A percentile compares a stretch with the other conserved stretches of the same genome.
These are phyloP conservation scores for Microplitis demolitor DNA, from an alignment of 1,140 invertebrate species.

Conservation along the genomic window DNA sequence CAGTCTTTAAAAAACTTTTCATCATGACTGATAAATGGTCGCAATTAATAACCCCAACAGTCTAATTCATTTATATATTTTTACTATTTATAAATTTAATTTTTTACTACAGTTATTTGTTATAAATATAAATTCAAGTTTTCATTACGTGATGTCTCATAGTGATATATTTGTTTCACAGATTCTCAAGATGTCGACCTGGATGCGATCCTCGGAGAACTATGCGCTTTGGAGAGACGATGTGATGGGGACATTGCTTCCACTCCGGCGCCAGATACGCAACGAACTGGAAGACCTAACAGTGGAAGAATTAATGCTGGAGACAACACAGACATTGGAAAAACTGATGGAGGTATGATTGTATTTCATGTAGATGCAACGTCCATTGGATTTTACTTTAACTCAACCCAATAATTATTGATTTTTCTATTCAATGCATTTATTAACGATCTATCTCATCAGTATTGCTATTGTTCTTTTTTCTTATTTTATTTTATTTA, in stretches of 20 bases:
- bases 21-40: constrained; percentile 10
- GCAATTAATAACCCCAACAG: neutral
- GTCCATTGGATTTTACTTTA: neutral
- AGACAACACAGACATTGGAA: constrained; percentile 52
- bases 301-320: constrained; percentile 49
- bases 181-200: constrained; percentile 95
- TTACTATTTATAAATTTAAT: neutral
- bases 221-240: constrained; percentile 86
- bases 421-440: neutral
- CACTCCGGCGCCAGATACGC: constrained; percentile 57
- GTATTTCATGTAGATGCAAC: neutral
- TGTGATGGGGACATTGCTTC: constrained; percentile 71
- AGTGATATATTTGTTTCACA: constrained; percentile 50
- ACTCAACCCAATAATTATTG: neutral
- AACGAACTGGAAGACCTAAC: constrained; percentile 50
- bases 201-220: constrained; percentile 92
- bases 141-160: neutral
- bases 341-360: constrained; percentile 50
- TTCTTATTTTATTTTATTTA: constrained; percentile 8
- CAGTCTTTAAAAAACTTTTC: neutral
- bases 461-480: neutral
- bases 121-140: neutral
- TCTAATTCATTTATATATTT: neutral
- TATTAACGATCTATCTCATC: neutral
- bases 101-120: neutral